phyloP scores from a whole-genome alignment of 2,113 vertebrate species.

The Cyprinus carpio region DNA sequence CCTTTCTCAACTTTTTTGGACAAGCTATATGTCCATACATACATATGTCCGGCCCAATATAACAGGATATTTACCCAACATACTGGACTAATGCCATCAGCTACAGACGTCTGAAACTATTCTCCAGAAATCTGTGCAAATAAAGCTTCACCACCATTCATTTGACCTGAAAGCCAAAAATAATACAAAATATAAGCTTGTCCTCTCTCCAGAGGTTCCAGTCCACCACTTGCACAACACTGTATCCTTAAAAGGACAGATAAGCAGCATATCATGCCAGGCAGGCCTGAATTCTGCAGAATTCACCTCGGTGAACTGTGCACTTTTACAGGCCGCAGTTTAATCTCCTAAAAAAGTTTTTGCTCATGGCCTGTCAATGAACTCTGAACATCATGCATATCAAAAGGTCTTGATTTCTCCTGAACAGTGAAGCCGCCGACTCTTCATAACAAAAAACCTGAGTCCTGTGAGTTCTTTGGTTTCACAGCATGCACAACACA shows the following conservation, averaged over 20 bases:
- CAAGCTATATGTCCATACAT: no score
- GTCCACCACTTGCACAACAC: conserved; percentile 36
- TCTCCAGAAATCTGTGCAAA: background rate
- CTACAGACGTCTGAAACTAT: background rate
- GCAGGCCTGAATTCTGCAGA: background rate
- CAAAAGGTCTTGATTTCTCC: background rate
- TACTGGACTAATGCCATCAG: background rate
- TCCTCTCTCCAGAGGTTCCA: conserved; percentile 24
- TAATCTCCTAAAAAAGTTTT: background rate
- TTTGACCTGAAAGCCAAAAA: background rate
- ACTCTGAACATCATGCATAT: background rate
- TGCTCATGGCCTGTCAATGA: background rate
- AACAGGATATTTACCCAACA: background rate
- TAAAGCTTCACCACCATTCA: background rate
- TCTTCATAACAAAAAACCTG: background rate
- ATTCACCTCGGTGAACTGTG: background rate
- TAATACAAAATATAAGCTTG: background rate
- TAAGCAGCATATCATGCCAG: background rate
- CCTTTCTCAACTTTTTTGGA: background rate
- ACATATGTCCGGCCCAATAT: background rate
- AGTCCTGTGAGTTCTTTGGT: background rate
- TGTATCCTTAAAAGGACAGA: conserved; percentile 26
- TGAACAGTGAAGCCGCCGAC: background rate
- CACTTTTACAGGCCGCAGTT: background rate
- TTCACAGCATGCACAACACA: no score